These are phyloP conservation scores for Galeopterus variegatus DNA, from an alignment of 2,113 vertebrate genomes.

Conservation along the genomic window DNA sequence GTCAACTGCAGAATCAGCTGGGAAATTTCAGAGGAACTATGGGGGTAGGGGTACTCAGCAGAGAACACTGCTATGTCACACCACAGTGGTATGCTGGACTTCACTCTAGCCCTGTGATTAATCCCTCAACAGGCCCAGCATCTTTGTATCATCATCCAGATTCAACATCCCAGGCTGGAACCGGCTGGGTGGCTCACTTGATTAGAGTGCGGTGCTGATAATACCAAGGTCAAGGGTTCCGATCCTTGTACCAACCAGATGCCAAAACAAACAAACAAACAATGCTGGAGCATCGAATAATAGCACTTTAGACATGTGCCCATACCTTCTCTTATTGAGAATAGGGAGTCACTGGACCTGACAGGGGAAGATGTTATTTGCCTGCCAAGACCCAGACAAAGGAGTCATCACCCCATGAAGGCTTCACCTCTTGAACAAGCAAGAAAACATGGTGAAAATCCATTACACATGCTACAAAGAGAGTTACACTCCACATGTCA, in stretches of 20 bases:
- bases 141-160: not conserved
- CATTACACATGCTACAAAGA: not conserved
- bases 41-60: not conserved
- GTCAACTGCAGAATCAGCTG: not conserved
- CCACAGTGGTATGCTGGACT: not conserved
- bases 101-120: not conserved
- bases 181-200: no score
- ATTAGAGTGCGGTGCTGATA: no score
- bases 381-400: not conserved
- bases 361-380: not conserved
- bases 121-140: not conserved
- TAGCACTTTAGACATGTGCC: not conserved
- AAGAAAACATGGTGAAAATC: not conserved
- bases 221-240: no score
- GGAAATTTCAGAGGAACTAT: not conserved
- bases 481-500: not conserved
- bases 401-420: not conserved
- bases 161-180: not conserved
- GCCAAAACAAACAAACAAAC: no score
- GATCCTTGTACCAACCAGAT: no score
- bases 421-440: not conserved
- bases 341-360: not conserved
- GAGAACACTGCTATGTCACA: not conserved
- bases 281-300: not conserved
- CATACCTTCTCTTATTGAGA: not conserved